Percentiles rank a stretch among this genome's conserved stretches.
phyloP scores from a whole-genome alignment of 2,797 vertebrate genomes.

The Delichon dasypus region DNA sequence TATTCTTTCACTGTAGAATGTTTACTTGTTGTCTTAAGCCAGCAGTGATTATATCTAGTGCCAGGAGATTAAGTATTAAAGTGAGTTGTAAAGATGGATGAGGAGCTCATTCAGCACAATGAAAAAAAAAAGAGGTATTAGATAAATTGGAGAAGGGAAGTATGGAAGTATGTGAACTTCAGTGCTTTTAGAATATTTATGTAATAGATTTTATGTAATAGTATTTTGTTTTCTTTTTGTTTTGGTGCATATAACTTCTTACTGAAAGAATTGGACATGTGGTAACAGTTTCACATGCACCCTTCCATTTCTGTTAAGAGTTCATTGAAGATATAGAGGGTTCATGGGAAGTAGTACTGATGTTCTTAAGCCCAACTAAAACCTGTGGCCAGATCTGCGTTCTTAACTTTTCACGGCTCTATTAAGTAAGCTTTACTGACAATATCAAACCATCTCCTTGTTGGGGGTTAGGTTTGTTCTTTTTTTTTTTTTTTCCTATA shows the following conservation, averaged over 20 bases:
- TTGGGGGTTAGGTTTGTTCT: too few relatives aligned
- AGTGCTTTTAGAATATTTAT: background rate
- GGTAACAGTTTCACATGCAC: background rate
- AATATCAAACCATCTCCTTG: background rate
- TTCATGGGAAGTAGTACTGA: background rate
- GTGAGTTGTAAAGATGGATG: background rate
- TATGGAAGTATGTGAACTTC: background rate
- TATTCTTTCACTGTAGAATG: background rate
- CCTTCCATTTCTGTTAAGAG: background rate
- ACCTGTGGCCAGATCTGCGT: background rate
- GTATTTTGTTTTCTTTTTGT: background rate
- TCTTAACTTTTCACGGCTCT: background rate
- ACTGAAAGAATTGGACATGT: background rate
- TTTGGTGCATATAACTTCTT: background rate
- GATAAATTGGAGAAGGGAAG: background rate
- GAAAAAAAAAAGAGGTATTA: background rate
- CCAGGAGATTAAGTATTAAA: background rate
- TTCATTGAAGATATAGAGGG: background rate
- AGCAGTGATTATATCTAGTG: background rate
- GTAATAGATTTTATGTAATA: background rate
- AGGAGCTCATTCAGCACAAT: background rate
- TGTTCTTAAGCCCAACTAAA: background rate
- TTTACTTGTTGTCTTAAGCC: conserved; percentile 4
- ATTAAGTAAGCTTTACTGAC: background rate
- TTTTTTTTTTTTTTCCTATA: too few relatives aligned